phyloP scores from a whole-genome alignment of 2,797 vertebrate species.

The Cheirogaleus major region DNA sequence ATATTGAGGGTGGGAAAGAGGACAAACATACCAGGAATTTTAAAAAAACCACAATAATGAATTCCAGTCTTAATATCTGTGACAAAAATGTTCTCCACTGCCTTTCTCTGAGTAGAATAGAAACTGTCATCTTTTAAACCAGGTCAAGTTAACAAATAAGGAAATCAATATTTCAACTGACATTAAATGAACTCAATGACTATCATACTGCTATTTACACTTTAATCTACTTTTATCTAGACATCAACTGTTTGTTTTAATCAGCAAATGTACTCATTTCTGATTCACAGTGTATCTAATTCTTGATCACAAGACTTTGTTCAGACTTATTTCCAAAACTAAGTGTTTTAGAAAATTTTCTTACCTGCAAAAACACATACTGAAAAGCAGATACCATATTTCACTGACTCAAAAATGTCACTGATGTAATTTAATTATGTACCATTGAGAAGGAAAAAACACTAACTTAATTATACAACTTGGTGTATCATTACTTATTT shows the following conservation, averaged over 20 bases:
- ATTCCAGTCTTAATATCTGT: neutral
- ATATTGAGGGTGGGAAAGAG: neutral
- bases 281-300: neutral
- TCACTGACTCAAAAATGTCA: neutral
- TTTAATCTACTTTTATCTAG: neutral
- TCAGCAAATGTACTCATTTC: neutral
- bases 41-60: neutral
- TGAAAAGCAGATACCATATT: neutral
- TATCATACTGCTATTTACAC: neutral
- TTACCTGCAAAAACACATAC: neutral
- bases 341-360: conserved; percentile 28
- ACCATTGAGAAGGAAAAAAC: neutral
- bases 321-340: conserved; percentile 21
- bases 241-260: conserved; percentile 21
- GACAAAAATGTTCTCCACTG: neutral
- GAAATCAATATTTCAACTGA: neutral
- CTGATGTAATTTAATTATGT: neutral
- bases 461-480: neutral
- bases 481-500: neutral
- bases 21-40: neutral
- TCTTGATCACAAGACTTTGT: neutral
- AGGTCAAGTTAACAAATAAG: neutral
- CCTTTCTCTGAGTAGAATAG: neutral
- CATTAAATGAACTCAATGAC: conserved; percentile 1
- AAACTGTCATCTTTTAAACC: neutral